Evolutionary conservation across 2,888 invertebrate genomes (phyloP), one percentile per base, ranked within the genome.

Genomic region (Orgyia antiqua): DNA sequence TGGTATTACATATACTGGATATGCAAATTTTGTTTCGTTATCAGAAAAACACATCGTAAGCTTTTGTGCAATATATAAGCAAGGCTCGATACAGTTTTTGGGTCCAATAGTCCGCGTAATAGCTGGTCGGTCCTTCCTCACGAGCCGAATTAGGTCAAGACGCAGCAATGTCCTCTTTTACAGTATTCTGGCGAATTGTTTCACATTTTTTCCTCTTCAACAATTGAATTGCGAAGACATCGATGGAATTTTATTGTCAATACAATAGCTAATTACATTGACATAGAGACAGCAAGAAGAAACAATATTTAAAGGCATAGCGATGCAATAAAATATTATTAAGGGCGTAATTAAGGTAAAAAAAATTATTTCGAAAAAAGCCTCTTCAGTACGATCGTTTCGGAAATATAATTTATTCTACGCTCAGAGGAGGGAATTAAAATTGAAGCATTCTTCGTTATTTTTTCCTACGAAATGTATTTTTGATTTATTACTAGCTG

Each of bases 81-180:
- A n/a, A n/a, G n/a, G n/a, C n/a, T n/a, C n/a, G n/a, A n/a, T n/a
- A n/a, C n/a, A n/a, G n/a, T n/a, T n/a, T n/a, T n/a, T n/a, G n/a
- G n/a, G n/a, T n/a, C n/a, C n/a, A n/a, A n/a, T n/a, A n/a, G n/a
- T n/a, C n/a, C n/a, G n/a, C n/a, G n/a, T n/a, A n/a, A n/a, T 40
- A 48, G 58, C 40, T 38, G 55, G 54, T 55, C 59, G 58, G 52
- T 48, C 47, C 54, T 49, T 54, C 52, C 55, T 58, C 59, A 53
- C 58, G 55, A 40, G 48, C 48, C 53, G 60, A 75, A 73, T 73
- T 72, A 66, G 74, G 74, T 74, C 73, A 73, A 73, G 68, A 66
- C 55, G 63, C 47, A 53, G 39, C 47, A 53, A 49, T 50, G 61
- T 53, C 62, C 42, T 56, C 59, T 63, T 58, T 66, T 54, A 55